Conservation (phyloP, 2,888 invertebrate species). For the Caenorhabditis zanzibari region DNA sequence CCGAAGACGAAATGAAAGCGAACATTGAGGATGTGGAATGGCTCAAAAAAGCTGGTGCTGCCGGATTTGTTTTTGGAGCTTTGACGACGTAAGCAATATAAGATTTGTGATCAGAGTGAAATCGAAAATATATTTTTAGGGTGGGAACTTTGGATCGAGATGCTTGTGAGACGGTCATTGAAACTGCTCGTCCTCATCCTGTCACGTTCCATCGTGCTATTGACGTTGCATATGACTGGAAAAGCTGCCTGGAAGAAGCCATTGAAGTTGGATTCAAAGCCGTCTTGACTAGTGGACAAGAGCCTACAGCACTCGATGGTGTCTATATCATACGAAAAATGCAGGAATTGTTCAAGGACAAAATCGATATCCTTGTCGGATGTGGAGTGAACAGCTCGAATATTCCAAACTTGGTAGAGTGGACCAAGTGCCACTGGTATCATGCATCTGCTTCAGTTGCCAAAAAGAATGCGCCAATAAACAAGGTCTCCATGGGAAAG, state of each 20-base stretch:
- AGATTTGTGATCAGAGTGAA: neutral
- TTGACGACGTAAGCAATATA: conserved; percentile 58
- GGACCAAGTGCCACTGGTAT: conserved; percentile 63
- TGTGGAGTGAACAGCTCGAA: conserved; percentile 67
- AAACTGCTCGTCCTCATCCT: conserved; percentile 62
- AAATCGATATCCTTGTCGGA: conserved; percentile 67
- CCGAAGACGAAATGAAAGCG: conserved; percentile 57
- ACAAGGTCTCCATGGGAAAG: conserved; percentile 57
- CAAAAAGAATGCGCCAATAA: conserved; percentile 39
- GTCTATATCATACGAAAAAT: conserved; percentile 64
- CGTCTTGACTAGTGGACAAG: conserved; percentile 73
- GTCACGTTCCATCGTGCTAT: conserved; percentile 73
- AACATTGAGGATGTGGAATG: conserved; percentile 64
- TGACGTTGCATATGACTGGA: conserved; percentile 71
- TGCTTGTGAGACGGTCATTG: conserved; percentile 60
- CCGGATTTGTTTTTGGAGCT: conserved; percentile 74
- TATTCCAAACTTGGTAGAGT: conserved; percentile 56
- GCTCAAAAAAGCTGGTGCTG: conserved; percentile 69
- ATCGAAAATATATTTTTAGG: conserved; percentile 30
- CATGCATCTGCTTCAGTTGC: conserved; percentile 68
- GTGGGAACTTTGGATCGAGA: conserved; percentile 59
- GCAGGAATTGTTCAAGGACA: conserved; percentile 35
- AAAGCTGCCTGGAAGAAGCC: conserved; percentile 59
- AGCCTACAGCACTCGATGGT: conserved; percentile 70
- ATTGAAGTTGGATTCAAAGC: conserved; percentile 68